phyloP scores from a whole-genome alignment of 2,888 invertebrate species.

The Chrysina gloriosa region DNA sequence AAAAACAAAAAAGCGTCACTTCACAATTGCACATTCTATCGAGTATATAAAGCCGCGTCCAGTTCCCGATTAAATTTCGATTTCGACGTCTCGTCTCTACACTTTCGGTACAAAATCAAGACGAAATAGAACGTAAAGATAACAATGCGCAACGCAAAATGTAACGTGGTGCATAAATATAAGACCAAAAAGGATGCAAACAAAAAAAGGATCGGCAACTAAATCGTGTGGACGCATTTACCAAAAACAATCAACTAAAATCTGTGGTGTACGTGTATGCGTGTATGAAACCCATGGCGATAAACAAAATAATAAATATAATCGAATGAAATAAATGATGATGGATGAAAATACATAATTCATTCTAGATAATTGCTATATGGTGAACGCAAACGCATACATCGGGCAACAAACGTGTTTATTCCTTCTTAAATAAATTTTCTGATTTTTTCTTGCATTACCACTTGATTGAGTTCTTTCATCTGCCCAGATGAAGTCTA shows the following conservation, averaged over 20 bases:
- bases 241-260: not conserved
- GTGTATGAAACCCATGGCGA: conserved; percentile 11
- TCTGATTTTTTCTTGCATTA: too few relatives aligned
- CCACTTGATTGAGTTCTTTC: too few relatives aligned
- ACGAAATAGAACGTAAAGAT: not conserved
- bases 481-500: too few relatives aligned
- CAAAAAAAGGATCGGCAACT: conserved; percentile 6
- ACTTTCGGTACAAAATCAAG: not conserved
- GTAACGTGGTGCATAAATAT: conserved; percentile 27
- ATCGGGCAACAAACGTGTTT: conserved; percentile 27
- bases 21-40: conserved; percentile 30
- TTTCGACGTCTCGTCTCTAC: not conserved
- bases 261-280: not conserved
- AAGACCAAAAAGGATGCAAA: conserved; percentile 1
- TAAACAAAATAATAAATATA: not conserved
- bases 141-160: conserved; percentile 30
- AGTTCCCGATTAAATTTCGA: not conserved
- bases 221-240: not conserved
- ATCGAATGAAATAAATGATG: conserved; percentile 23
- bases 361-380: conserved; percentile 17
- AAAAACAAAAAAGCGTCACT: conserved; percentile 6
- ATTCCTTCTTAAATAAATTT: not conserved
- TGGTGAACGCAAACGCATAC: conserved; percentile 23
- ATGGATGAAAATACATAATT: not conserved
- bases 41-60: not conserved